A percentile compares a stretch with the other conserved stretches of the same genome.
Conservation (phyloP, 2,888 invertebrate species). For the Dryadula phaetusa region DNA sequence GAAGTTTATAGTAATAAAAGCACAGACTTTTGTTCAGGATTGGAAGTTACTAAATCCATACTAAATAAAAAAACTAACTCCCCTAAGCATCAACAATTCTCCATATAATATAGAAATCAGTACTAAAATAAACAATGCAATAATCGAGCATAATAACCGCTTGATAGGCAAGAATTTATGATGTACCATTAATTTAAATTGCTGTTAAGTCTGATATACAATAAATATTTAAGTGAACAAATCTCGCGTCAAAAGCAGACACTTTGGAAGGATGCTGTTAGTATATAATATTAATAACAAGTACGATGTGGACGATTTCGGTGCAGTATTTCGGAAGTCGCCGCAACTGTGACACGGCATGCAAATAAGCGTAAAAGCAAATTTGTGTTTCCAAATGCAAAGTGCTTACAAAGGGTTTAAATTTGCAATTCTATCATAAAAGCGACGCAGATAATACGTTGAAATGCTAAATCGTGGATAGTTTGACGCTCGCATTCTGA, state of each 20-base stretch:
- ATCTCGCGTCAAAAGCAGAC: conserved; percentile 37
- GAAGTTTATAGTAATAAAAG: not conserved
- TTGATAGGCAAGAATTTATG: conserved; percentile 6
- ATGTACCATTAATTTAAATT: conserved; percentile 12
- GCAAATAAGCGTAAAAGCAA: conserved; percentile 83
- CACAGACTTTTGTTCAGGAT: not conserved
- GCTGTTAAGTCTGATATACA: conserved; percentile 8
- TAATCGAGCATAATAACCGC: not conserved
- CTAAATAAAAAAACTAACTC: not conserved
- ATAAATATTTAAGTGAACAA: conserved; percentile 30
- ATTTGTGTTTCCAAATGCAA: conserved; percentile 81
- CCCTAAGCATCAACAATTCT: not conserved
- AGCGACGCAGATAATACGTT: conserved; percentile 76
- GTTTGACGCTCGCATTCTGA: conserved; percentile 54
- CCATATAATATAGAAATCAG: not conserved
- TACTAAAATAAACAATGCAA: not conserved
- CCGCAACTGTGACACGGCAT: conserved; percentile 71
- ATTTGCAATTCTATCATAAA: conserved; percentile 83
- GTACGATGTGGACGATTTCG: conserved; percentile 51
- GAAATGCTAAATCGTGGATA: conserved; percentile 73
- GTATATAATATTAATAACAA: conserved; percentile 53
- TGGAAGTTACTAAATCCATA: not conserved
- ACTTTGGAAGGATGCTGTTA: conserved; percentile 46
- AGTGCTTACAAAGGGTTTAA: conserved; percentile 82
- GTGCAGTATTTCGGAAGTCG: conserved; percentile 68